Conservation (phyloP, 2,113 vertebrate genomes). For the Pluvialis apricaria region DNA sequence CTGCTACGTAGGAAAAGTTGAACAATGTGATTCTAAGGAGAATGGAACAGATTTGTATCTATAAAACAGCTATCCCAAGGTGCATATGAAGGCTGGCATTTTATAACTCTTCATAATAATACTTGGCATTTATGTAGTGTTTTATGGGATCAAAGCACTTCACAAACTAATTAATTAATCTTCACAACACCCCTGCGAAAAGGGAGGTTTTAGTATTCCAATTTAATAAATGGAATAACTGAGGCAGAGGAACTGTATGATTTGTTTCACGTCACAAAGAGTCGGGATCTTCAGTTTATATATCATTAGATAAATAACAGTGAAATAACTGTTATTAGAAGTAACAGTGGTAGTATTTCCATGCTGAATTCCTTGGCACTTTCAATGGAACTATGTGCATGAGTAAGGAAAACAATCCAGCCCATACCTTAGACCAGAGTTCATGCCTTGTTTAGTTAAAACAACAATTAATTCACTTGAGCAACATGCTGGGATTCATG, state of each 20-base stretch:
- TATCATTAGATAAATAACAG: not conserved
- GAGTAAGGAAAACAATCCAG: not conserved
- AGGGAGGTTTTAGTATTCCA: not conserved
- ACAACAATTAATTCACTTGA: not conserved
- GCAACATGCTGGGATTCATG: fast-evolving
- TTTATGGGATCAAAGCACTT: slow-evolving; percentile 33
- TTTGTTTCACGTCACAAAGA: not conserved
- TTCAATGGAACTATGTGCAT: not conserved
- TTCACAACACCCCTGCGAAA: not conserved
- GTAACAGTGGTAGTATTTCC: not conserved
- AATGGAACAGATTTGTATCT: not conserved
- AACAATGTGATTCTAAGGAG: not conserved
- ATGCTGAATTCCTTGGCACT: not conserved
- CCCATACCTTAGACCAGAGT: not conserved
- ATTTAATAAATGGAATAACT: not conserved
- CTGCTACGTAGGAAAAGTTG: not conserved
- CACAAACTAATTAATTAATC: slow-evolving; percentile 37
- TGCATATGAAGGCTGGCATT: not conserved
- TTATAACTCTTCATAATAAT: slow-evolving; percentile 20
- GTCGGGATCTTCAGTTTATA: not conserved
- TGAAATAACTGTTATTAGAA: no score
- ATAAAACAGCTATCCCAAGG: not conserved
- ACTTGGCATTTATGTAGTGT: not conserved
- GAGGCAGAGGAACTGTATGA: not conserved
- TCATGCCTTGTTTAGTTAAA: not conserved